Evolutionary conservation across 2,113 vertebrate species (phyloP), one percentile per base, ranked within the genome.

Genomic region (Desmodus rotundus): DNA sequence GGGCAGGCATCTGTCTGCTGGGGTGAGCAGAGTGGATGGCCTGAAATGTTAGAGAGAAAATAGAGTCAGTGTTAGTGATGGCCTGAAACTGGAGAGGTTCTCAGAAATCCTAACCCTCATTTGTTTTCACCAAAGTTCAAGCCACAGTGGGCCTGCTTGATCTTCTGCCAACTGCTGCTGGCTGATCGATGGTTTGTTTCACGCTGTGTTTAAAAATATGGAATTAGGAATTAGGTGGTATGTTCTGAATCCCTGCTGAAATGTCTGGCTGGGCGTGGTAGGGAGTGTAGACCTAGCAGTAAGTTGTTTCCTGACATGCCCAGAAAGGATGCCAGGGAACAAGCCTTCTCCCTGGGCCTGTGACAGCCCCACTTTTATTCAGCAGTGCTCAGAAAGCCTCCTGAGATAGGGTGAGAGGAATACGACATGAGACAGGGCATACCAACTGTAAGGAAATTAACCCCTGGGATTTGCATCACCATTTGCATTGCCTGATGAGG

Each of bases 61-160:
- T 36, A n/a, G 56, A 73, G 22, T 80, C 38, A 0, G 54, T 54
- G 13, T 38, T 63, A 76, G 50, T 38, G 26, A 78, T 63, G 58
- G 56, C 81, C 72, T 43, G 61, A 82, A 92, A 73, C 43, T 20
- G 43, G 56, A 93, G 74, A 72, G 43, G 54, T 70, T 36, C 56
- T 68, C 89, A 22, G 73, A 94, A 86, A 89, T 19, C 87, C 84
- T 36, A 38, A 38, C 41, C 70, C 88, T 95, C 74, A 68, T 98
- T 93, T 98, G 98, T 98, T 97, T 97, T 98, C 89, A 91, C 88
- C 80, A 73, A 77, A 97, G 97, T 95, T 97, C 91, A 84, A 70
- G 47, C 50, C 22, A 12, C 14, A 24, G 85, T 87, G 84, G 87
- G 58, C 94, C 78, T 24, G 12, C 96, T 31, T 85, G 85, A 74